Evolutionary conservation across 2,888 invertebrate genomes (phyloP), one percentile per base, ranked within the genome.

Genomic region (Eledona agricola): DNA sequence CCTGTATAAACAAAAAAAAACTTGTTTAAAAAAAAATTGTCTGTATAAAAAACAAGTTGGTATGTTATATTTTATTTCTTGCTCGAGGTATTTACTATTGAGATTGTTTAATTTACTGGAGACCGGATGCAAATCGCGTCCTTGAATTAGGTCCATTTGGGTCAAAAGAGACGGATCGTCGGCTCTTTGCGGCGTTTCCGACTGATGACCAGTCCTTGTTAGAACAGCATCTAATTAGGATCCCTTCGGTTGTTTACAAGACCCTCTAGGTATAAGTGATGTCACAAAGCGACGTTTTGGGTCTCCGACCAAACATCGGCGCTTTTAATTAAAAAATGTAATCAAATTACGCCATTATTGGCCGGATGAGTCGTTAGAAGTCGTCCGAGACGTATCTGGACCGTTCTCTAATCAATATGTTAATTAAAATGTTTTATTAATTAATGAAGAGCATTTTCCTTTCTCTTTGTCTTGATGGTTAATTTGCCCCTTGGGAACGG

Each of bases 191-290:
- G 73, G 72, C 71, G 66, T 71, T 58, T 65, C 60, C 61, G 66
- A 71, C 74, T 74, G 73, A 73, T 73, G 73, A 73, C 73, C 71
- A 59, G 69, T 66, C 63, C 61, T 66, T 43, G 72, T 72, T 73
- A 73, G 72, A 69, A 73, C 74, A 74, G 72, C 73, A 73, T 73
- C 73, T 74, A 74, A 74, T 74, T 74, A 74, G 73, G 71, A 63
- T 69, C 70, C 61, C 69, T 69, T 66, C 65, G 58, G 56, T 63
- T 67, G 65, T 68, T 68, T 68, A 67, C 68, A 67, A 25, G 64
- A 63, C 25, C 28, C n/a, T 16, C 37, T 47, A 12, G n/a, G 22
- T 26, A 19, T 19, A 40, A 20, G 22, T 12, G 12, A 22, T 35
- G 25, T 23, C 12, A 17, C 37, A 12, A 28, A 7, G 20, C 22